Evolutionary conservation across 2,888 invertebrate genomes (phyloP).

Genomic region (Neoascia interrupta): DNA sequence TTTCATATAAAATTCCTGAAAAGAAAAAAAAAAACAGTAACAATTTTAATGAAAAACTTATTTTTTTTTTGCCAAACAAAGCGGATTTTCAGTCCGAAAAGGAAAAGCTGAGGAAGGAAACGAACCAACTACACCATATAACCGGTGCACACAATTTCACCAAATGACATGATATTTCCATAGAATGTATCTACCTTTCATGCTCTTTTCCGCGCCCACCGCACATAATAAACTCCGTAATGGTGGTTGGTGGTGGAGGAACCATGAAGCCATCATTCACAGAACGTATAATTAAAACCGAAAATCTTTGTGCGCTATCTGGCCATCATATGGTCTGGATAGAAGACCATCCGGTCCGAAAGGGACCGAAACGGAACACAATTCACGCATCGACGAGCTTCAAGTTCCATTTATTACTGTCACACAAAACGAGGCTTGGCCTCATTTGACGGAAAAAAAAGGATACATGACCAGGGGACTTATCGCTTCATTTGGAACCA

Average conservation of each 20-base stretch:
- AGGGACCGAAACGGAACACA: slow-evolving; percentile 30
- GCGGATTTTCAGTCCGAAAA: too few relatives aligned
- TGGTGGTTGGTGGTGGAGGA: slow-evolving; percentile 12
- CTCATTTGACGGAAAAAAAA: slow-evolving; percentile 14
- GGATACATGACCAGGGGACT: slow-evolving; percentile 36
- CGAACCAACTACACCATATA: slow-evolving; percentile 3
- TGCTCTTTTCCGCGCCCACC: background rate
- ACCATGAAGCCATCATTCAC: slow-evolving; percentile 46
- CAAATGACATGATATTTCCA: slow-evolving; percentile 52
- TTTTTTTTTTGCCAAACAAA: too few relatives aligned
- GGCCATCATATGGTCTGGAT: too few relatives aligned
- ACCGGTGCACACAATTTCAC: slow-evolving; percentile 31
- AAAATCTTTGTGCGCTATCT: slow-evolving; percentile 20
- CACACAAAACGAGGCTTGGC: slow-evolving; percentile 31
- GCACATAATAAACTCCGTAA: background rate
- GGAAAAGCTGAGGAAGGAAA: background rate
- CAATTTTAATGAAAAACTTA: slow-evolving; percentile 1
- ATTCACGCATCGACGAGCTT: slow-evolving; percentile 55
- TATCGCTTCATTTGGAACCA: too few relatives aligned
- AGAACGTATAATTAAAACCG: slow-evolving; percentile 60
- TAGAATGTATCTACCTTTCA: slow-evolving; percentile 14
- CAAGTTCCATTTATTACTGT: slow-evolving; percentile 60
- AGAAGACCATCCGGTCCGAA: background rate
- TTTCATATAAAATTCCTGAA: slow-evolving; percentile 34
- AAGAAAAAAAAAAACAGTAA: background rate